Percentiles rank a stretch among this genome's conserved stretches.
Conservation (phyloP, 2,888 invertebrate genomes). For the Pegoplata infirma region DNA sequence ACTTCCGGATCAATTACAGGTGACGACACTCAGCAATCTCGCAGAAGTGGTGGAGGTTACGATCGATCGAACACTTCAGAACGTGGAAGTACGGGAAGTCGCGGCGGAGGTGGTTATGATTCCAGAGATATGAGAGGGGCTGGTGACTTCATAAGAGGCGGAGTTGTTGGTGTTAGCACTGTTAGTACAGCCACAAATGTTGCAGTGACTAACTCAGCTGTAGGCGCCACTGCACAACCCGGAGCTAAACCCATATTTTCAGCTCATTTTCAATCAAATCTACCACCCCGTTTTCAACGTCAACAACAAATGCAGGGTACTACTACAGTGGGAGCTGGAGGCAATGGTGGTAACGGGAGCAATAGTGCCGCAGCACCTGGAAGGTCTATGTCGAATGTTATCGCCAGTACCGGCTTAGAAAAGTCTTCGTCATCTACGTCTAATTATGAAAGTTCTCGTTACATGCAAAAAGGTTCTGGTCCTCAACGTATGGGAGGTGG, state of each 20-base stretch:
- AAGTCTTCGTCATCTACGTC: conserved; percentile 71
- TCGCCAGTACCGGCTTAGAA: conserved; percentile 64
- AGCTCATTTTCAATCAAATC: conserved; percentile 87
- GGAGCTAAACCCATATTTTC: conserved; percentile 79
- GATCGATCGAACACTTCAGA: conserved; percentile 64
- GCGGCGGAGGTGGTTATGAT: conserved; percentile 55
- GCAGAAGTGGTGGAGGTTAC: conserved; percentile 61
- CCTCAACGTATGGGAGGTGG: conserved; percentile 51
- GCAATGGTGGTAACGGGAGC: too few relatives aligned
- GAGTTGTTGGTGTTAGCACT: conserved; percentile 47
- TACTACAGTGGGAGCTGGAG: conserved; percentile 39
- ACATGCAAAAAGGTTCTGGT: conserved; percentile 68
- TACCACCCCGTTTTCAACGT: conserved; percentile 91
- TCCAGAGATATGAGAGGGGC: conserved; percentile 55
- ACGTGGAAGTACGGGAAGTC: conserved; percentile 58
- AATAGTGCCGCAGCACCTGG: conserved; percentile 62
- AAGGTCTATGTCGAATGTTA: conserved; percentile 53
- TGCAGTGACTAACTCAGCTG: conserved; percentile 46
- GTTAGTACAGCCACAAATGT: conserved; percentile 30
- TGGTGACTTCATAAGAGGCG: conserved; percentile 57
- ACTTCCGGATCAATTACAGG: conserved; percentile 45
- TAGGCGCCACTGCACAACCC: conserved; percentile 65
- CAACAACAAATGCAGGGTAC: conserved; percentile 80
- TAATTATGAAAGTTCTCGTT: conserved; percentile 70
- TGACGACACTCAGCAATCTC: conserved; percentile 61